phyloP scores from a whole-genome alignment of 92 coral and sea anemone species.

The Umimayanthus chanpuru region DNA sequence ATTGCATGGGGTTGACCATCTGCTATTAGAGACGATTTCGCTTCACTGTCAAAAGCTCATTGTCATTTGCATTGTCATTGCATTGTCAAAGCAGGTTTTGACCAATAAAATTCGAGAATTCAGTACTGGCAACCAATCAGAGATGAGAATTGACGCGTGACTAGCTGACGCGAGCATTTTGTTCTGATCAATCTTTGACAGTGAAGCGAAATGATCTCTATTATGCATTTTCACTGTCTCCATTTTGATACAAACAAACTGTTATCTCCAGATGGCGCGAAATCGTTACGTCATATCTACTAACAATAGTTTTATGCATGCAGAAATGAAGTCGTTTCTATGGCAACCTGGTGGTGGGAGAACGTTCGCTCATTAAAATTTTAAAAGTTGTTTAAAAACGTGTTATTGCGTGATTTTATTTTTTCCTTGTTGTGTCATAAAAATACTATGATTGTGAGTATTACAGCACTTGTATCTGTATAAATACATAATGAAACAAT shows the following conservation, averaged over 20 bases:
- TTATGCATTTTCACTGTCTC: slow-evolving; percentile 4
- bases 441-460: slow-evolving; percentile 2
- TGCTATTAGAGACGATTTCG: slow-evolving; percentile 4
- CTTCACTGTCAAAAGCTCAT: too few relatives aligned
- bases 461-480: slow-evolving; percentile 4
- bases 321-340: slow-evolving; percentile 5
- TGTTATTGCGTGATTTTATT: slow-evolving; percentile 2
- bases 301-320: slow-evolving; percentile 6
- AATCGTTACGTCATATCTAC: slow-evolving; percentile 4
- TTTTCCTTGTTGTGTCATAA: slow-evolving; percentile 3
- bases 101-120: too few relatives aligned
- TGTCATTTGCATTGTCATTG: too few relatives aligned
- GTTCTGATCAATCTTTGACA: too few relatives aligned
- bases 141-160: too few relatives aligned
- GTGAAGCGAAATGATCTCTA: slow-evolving; percentile 5
- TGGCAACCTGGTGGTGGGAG: slow-evolving; percentile 9
- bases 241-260: neutral
- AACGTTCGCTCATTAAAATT: slow-evolving; percentile 3
- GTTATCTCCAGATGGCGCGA: slow-evolving; percentile 11
- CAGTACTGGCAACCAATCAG: slow-evolving; percentile 7
- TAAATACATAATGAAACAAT: slow-evolving; percentile 1
- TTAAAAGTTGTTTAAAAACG: slow-evolving; percentile 1
- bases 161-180: too few relatives aligned
- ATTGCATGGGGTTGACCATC: slow-evolving; percentile 6
- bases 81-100: too few relatives aligned